phyloP scores from a whole-genome alignment of 2,113 vertebrate species.

The Sinocyclocheilus anshuiensis region DNA sequence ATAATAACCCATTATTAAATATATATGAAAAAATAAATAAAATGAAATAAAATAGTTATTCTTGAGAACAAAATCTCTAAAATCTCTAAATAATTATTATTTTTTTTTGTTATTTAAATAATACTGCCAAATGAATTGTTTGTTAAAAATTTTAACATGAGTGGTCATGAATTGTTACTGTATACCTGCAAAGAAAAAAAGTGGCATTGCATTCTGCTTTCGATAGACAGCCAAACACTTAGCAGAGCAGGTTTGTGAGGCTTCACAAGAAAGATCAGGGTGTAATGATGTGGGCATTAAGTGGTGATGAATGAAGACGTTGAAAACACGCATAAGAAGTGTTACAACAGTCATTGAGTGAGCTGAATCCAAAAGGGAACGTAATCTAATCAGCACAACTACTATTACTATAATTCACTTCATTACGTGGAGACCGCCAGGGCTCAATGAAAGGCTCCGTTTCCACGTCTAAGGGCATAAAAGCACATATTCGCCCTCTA shows the following conservation, averaged over 20 bases:
- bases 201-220: not conserved
- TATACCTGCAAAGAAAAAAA: not conserved
- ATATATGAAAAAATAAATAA: too few species aligned
- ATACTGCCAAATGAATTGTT: too few species aligned
- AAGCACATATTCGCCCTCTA: not conserved
- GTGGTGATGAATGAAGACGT: not conserved
- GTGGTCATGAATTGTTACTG: not conserved
- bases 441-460: not conserved
- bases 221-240: not conserved
- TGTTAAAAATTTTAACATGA: not conserved
- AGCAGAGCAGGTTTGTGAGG: not conserved
- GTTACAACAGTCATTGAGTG: constrained; percentile 8
- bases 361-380: not conserved
- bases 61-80: not conserved
- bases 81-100: not conserved
- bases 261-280: constrained; percentile 6
- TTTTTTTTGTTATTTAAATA: too few species aligned
- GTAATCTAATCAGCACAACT: constrained; percentile 1
- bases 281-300: not conserved
- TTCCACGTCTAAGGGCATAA: not conserved
- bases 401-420: constrained; percentile 15
- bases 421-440: not conserved
- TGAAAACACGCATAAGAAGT: not conserved
- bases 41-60: not conserved
- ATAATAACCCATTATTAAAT: too few species aligned